Evolutionary conservation across 2,113 vertebrate species (phyloP), one percentile per base, ranked within the genome.

Genomic region (Gopherus flavomarginatus): DNA sequence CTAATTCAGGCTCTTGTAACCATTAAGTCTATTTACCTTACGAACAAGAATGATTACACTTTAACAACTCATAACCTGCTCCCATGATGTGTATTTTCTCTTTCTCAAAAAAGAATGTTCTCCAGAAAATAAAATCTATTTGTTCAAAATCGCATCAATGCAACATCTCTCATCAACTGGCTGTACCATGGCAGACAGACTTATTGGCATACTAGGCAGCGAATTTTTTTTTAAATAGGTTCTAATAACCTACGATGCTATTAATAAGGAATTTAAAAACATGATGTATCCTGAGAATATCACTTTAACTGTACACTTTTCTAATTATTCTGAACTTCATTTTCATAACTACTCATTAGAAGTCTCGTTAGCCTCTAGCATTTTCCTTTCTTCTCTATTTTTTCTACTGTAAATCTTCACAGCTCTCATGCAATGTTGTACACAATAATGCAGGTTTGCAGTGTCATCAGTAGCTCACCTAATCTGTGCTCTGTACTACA

Each of bases 21-120:
- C 86, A 94, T 84, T 87, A 97, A 88, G 83, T n/a, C 86, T 65
- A 89, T 92, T 92, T 95, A 72, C 84, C 78, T 94, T 57, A 78
- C 49, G 59, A 65, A 95, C 89, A 94, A 96, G 16, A 54, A 96
- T 83, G 57, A 53, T 77, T 54, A 57, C 72, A 87, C 59, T 92
- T 84, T 44, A 56, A 83, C 87, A 89, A 31, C 87, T 81, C 21
- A 21, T 69, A 83, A 80, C 2, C 27, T 22, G 0, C 27, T 88
- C 16, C 56, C 54, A 35, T 0, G 90, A 24, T 17, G 62, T 35
- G 42, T 54, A 65, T 2, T 4, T 53, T 22, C 78, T 52, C 79
- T 79, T 1, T 50, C 13, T 50, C 49, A 14, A 5, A 16, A 50
- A 82, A 87, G 77, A 21, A 91, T 2, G 87, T 1, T 50, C 12